A percentile compares a stretch with the other conserved stretches of the same genome.
These are phyloP conservation scores for Gallinago media DNA, from an alignment of 2,113 vertebrate genomes.

Conservation along the genomic window DNA sequence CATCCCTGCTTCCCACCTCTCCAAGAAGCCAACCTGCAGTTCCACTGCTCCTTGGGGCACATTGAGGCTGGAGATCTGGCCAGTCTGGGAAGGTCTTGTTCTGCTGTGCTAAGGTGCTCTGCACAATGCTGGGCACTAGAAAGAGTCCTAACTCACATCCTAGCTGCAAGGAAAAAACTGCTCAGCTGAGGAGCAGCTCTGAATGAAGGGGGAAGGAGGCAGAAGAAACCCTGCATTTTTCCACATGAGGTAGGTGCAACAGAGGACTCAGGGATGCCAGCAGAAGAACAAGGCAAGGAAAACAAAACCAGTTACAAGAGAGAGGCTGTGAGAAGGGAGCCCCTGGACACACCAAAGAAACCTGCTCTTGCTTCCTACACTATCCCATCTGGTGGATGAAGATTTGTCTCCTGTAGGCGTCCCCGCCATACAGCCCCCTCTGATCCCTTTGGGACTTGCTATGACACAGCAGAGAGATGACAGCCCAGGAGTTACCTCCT, in stretches of 20 bases:
- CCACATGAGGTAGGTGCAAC: background rate
- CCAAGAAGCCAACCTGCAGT: background rate
- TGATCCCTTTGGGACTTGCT: background rate
- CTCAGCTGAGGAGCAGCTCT: background rate
- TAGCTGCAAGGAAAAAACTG: background rate
- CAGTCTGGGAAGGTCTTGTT: background rate
- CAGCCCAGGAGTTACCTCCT: background rate
- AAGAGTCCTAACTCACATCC: background rate
- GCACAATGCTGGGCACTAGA: background rate
- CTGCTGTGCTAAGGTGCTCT: background rate
- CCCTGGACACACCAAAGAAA: background rate
- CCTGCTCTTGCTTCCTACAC: background rate
- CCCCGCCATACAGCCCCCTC: background rate
- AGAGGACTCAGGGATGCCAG: fast-evolving
- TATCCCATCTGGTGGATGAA: background rate
- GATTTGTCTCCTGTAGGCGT: fast-evolving
- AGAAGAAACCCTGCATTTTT: background rate
- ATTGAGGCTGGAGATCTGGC: background rate
- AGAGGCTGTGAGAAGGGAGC: background rate
- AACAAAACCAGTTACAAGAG: background rate
- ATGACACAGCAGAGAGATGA: background rate
- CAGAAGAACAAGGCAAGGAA: background rate
- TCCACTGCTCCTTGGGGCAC: background rate
- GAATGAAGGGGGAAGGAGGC: background rate
- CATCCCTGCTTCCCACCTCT: background rate